Conservation (phyloP, 2,113 vertebrate genomes). For the Papio anubis region DNA sequence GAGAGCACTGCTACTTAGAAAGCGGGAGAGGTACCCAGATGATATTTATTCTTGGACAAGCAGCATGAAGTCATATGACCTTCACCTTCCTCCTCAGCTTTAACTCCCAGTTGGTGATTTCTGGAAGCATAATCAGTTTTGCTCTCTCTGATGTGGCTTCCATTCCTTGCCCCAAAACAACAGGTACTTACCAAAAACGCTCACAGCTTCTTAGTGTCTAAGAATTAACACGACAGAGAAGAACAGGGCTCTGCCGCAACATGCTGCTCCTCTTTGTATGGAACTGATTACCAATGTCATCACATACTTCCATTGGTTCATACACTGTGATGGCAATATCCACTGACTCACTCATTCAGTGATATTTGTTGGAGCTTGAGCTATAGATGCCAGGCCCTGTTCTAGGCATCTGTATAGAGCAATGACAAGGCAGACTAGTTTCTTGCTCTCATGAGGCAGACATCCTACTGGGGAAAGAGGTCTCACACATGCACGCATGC, state of each 20-base stretch:
- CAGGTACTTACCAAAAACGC: neutral
- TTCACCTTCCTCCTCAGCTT: neutral
- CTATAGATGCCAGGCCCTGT: neutral
- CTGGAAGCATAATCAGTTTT: neutral
- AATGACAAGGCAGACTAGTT: neutral
- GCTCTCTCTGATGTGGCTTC: neutral
- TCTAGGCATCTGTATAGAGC: neutral
- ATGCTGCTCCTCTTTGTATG: accelerated
- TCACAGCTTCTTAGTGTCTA: neutral
- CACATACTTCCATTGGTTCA: accelerated
- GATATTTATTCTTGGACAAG: neutral
- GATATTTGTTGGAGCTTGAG: neutral
- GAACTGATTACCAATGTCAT: no score
- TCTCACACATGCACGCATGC: neutral
- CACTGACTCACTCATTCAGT: accelerated
- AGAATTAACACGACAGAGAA: neutral
- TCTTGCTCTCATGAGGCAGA: neutral
- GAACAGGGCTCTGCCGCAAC: no score
- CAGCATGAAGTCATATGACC: neutral
- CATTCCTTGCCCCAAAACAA: neutral
- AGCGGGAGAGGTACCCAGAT: no score
- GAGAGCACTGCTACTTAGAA: neutral
- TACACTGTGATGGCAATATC: accelerated
- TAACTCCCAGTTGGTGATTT: neutral
- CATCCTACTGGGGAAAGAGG: neutral